Conservation (phyloP, 2,797 vertebrate genomes). For the Hemitrygon akajei region DNA sequence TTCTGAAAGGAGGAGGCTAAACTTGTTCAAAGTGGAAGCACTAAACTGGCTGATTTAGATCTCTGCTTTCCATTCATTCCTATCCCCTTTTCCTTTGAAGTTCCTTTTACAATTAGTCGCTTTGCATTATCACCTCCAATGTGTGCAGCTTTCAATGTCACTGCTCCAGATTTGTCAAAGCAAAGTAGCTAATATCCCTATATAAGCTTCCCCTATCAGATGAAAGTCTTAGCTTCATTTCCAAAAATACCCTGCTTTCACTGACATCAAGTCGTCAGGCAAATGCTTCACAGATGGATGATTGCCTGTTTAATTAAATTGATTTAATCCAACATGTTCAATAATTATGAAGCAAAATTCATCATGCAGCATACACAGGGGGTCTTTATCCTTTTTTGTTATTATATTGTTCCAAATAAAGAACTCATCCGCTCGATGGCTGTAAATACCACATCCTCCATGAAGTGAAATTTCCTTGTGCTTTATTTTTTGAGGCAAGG, state of each 20-base stretch:
- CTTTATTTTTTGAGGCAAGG: background rate
- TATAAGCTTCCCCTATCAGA: background rate
- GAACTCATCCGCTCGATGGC: background rate
- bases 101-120: background rate
- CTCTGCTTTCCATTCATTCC: background rate
- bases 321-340: background rate
- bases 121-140: background rate
- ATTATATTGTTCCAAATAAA: background rate
- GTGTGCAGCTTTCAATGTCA: background rate
- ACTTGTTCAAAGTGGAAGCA: background rate
- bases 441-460: background rate
- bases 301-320: background rate
- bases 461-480: background rate
- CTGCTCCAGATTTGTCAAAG: background rate
- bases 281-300: background rate
- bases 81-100: background rate
- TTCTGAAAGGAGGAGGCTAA: background rate
- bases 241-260: background rate
- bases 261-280: background rate
- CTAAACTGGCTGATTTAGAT: background rate
- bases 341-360: conserved; percentile 7
- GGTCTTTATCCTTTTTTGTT: background rate
- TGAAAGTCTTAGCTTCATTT: background rate
- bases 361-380: background rate
- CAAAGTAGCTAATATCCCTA: too few species aligned